phyloP scores from a whole-genome alignment of 1,140 invertebrate species.

The Oncopodura yosiiana region DNA sequence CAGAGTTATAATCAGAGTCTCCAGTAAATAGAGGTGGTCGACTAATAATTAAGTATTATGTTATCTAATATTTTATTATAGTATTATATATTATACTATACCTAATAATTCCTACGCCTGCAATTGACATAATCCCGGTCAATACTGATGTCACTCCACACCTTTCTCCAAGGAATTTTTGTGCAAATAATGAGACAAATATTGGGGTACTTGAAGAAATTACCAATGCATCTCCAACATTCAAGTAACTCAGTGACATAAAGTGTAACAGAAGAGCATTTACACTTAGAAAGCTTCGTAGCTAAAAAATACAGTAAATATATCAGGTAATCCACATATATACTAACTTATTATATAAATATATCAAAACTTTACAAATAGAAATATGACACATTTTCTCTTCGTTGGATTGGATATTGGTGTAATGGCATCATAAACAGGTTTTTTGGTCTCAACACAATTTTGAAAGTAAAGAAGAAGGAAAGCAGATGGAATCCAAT shows the following conservation, averaged over 20 bases:
- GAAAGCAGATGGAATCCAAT: background rate
- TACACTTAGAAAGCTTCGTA: background rate
- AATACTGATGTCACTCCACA: background rate
- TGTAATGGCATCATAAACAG: background rate
- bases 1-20: conserved; percentile 3
- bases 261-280: background rate
- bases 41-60: conserved; percentile 8
- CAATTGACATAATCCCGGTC: background rate
- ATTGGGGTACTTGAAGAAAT: background rate
- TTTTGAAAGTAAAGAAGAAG: background rate
- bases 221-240: background rate
- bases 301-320: background rate
- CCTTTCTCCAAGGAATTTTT: background rate
- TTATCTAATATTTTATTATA: no score
- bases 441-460: background rate
- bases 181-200: background rate
- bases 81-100: no score
- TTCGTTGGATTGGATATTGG: background rate
- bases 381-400: background rate
- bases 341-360: background rate
- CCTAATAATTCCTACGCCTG: background rate
- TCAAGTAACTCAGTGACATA: background rate
- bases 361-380: background rate
- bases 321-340: background rate
- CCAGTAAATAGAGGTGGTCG: conserved; percentile 17